Evolutionary conservation across 2,888 invertebrate species (phyloP).

Genomic region (Agonopterix arenella): DNA sequence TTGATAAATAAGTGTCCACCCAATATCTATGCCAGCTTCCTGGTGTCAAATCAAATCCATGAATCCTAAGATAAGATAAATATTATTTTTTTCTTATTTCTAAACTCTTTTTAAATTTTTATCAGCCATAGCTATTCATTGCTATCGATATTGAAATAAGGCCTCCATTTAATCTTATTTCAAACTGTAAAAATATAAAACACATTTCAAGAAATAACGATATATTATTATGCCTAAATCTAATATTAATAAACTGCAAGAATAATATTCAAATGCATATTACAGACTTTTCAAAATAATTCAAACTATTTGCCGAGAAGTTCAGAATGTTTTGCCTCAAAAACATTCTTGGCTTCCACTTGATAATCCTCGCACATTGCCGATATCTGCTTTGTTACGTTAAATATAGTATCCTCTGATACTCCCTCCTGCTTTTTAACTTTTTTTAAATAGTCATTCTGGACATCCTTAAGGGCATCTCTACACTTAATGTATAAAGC

Average conservation of each 20-base stretch:
- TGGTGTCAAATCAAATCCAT: too few species aligned
- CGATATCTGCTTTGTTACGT: conserved; percentile 82
- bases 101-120: too few species aligned
- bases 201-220: not conserved
- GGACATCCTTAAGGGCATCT: conserved; percentile 84
- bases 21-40: too few species aligned
- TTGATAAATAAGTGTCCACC: too few species aligned
- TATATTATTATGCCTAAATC: not conserved
- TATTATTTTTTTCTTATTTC: too few species aligned
- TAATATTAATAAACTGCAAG: not conserved
- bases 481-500: conserved; percentile 86
- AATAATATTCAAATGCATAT: not conserved
- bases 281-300: not conserved
- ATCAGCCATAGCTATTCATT: too few species aligned
- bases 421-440: conserved; percentile 82
- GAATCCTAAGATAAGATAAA: too few species aligned
- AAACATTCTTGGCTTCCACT: conserved; percentile 47
- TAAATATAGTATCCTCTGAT: conserved; percentile 82
- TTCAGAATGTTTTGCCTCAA: conserved; percentile 85
- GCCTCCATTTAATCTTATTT: too few species aligned
- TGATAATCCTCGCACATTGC: conserved; percentile 82
- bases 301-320: conserved; percentile 77
- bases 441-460: conserved; percentile 83
- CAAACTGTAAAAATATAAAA: too few species aligned
- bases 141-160: too few species aligned